Conservation (phyloP, 1,140 invertebrate species). For the Dendroctonus ponderosae region DNA sequence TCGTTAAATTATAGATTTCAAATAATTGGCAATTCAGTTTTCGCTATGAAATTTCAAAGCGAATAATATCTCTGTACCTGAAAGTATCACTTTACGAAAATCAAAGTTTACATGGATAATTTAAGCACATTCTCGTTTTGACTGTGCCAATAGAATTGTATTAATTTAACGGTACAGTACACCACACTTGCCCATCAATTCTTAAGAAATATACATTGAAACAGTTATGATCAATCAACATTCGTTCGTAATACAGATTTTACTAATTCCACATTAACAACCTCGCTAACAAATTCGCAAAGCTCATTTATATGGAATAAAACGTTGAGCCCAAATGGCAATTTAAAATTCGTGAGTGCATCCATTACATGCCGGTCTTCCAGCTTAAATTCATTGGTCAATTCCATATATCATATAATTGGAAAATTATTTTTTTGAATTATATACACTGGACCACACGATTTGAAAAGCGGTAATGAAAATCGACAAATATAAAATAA, state of each 20-base stretch:
- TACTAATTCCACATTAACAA: background rate
- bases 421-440: slow-evolving; percentile 8
- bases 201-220: too few relatives aligned
- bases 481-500: too few relatives aligned
- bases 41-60: background rate
- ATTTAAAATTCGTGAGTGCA: background rate
- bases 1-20: slow-evolving; percentile 6
- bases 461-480: background rate
- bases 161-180: too few relatives aligned
- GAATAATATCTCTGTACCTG: too few relatives aligned
- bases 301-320: slow-evolving; percentile 6
- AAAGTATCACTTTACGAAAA: too few relatives aligned
- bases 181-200: too few relatives aligned
- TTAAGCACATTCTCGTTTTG: too few relatives aligned
- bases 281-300: background rate
- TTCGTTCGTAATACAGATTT: too few relatives aligned
- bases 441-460: background rate
- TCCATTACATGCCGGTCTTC: slow-evolving; percentile 3
- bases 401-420: slow-evolving; percentile 12
- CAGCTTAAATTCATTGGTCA: slow-evolving; percentile 9
- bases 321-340: slow-evolving; percentile 3
- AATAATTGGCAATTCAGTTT: background rate
- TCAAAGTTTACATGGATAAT: too few relatives aligned
- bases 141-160: too few relatives aligned
- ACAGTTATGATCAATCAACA: too few relatives aligned